Conservation (phyloP, 2,113 vertebrate genomes). For the Gallinago jamesoni region DNA sequence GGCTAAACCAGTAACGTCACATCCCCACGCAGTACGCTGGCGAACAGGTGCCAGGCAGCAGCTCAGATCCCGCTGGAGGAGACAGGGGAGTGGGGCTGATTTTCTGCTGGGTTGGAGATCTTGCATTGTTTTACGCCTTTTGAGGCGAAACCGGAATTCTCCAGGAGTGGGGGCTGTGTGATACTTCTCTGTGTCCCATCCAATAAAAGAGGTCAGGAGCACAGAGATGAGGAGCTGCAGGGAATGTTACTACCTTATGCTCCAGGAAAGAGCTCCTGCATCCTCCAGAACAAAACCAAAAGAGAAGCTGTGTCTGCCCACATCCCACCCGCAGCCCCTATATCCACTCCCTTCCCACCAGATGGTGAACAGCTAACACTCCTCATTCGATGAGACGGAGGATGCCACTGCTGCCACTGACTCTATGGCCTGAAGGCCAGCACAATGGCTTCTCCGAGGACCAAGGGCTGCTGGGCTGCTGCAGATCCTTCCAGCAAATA, state of each 20-base stretch:
- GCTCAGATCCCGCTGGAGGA: neutral
- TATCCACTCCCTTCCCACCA: too few relatives aligned
- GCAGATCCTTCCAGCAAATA: neutral
- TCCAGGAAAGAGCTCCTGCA: fast-evolving
- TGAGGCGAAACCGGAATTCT: neutral
- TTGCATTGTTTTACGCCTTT: neutral
- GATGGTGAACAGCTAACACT: too few relatives aligned
- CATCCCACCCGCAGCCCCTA: neutral
- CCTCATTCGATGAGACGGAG: neutral
- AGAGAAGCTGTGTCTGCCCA: fast-evolving
- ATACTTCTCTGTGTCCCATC: neutral
- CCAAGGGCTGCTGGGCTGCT: neutral
- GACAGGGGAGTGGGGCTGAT: neutral
- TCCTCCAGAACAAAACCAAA: neutral
- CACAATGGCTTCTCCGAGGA: fast-evolving
- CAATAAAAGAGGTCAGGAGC: neutral
- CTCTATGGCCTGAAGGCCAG: neutral
- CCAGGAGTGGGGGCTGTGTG: neutral
- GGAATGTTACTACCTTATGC: neutral
- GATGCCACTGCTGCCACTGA: neutral
- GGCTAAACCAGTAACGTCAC: neutral
- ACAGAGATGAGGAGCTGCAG: neutral
- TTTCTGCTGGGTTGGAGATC: neutral
- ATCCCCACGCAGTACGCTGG: neutral
- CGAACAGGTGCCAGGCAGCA: fast-evolving